Evolutionary conservation across 2,888 invertebrate species (phyloP), one percentile per base, ranked within the genome.

Genomic region (Elegia similella): DNA sequence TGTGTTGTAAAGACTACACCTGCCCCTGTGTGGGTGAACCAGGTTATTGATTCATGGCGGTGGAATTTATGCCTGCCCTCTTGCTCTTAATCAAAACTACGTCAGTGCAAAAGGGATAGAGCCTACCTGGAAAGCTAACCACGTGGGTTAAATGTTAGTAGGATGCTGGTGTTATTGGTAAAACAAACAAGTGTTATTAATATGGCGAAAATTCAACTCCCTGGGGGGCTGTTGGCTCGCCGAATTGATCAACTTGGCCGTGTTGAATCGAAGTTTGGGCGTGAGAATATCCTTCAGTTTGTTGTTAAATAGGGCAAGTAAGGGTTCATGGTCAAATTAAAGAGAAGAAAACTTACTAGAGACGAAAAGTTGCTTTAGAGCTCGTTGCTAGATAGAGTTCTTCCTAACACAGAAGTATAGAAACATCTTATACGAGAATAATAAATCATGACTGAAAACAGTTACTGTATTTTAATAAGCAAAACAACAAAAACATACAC

Each of bases 21-120:
- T 73, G 64, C 66, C 67, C 62, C 67, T 70, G 85, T 86, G 87
- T 86, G 85, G 72, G 85, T 86, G 80, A 73, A 78, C 73, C 80
- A 75, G 82, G 82, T 88, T 90, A 90, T 90, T 89, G 90, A 89
- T 90, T 89, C 85, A 88, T 85, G 82, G 77, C 77, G 72, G 76
- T 80, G 75, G 81, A 83, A 86, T 86, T 87, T 86, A 84, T 86
- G 86, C 86, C 77, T 82, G 68, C 88, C 84, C 86, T 78, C 83
- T 89, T 86, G 72, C 88, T 82, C 87, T 76, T 82, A 84, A 86
- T 88, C 79, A 84, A 74, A 84, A 84, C 76, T 69, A 73, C 81
- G 75, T 77, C 76, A 69, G 88, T 69, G 82, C 62, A 81, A 88
- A 76, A 81, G 81, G 77, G 88, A 87, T 68, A 67, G 73, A 70